Percentiles rank a stretch among this genome's conserved stretches.
Conservation (phyloP, 1,140 invertebrate genomes). For the Diploscapter pachys region DNA sequence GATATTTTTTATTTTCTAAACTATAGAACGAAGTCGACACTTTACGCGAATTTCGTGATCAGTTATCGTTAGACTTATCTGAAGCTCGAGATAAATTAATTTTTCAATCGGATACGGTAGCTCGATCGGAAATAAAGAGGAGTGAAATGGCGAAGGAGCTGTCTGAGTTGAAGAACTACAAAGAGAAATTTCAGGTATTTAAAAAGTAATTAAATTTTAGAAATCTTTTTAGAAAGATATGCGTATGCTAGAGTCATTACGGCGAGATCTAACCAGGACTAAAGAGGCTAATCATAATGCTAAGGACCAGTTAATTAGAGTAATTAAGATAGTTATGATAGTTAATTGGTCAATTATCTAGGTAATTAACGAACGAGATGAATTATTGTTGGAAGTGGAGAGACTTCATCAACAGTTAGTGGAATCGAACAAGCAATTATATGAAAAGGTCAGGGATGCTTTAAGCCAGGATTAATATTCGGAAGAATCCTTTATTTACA, state of each 20-base stretch:
- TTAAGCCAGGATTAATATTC: not conserved
- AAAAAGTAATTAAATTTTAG: not conserved
- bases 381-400: conserved; percentile 8
- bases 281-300: conserved; percentile 13
- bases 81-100: conserved; percentile 15
- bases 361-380: not conserved
- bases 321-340: not conserved
- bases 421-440: conserved; percentile 12
- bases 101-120: not conserved
- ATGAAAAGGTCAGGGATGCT: not conserved
- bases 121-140: conserved; percentile 1
- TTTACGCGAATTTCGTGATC: conserved; percentile 14
- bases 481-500: not conserved
- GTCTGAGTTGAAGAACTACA: conserved; percentile 6
- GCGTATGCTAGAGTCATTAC: conserved; percentile 8
- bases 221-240: conserved; percentile 11
- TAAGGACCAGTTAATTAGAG: conserved; percentile 14
- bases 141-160: conserved; percentile 19
- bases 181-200: conserved; percentile 5
- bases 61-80: conserved; percentile 1
- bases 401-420: conserved; percentile 4
- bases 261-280: conserved; percentile 12
- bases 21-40: conserved; percentile 12
- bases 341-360: too few relatives aligned
- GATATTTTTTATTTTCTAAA: not conserved